phyloP scores from a whole-genome alignment of 2,113 vertebrate species.

The Noctilio leporinus region DNA sequence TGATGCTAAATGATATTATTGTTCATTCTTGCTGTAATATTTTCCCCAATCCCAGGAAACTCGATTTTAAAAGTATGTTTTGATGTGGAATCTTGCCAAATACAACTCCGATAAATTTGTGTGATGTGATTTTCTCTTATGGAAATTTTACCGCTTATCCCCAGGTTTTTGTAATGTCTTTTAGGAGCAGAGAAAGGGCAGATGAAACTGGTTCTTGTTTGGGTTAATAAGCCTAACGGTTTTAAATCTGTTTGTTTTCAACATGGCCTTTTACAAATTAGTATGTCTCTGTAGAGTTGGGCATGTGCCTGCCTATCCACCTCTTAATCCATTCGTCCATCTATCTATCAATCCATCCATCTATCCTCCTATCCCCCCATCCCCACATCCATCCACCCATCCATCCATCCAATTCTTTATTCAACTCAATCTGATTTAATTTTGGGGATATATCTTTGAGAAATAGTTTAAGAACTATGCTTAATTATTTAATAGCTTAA shows the following conservation, averaged over 20 bases:
- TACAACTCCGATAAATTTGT: neutral
- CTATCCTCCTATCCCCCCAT: neutral
- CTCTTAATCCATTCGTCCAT: neutral
- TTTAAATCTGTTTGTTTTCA: neutral
- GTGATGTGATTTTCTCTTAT: neutral
- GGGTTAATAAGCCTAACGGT: neutral
- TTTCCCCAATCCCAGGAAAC: neutral
- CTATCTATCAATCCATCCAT: neutral
- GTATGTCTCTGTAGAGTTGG: neutral
- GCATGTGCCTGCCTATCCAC: neutral
- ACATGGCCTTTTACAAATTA: neutral
- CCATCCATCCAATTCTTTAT: neutral
- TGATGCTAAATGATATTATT: neutral
- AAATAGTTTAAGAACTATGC: neutral
- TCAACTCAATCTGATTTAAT: neutral
- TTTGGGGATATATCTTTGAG: neutral
- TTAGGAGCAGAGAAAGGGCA: neutral
- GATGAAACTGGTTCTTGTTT: constrained; percentile 12
- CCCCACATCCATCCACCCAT: neutral
- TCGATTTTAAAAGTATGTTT: constrained; percentile 12
- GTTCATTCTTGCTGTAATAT: neutral
- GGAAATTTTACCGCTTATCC: neutral
- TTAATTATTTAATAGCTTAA: constrained; percentile 22
- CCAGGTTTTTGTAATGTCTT: neutral
- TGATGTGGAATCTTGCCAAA: neutral